Conservation (phyloP, 2,888 invertebrate species). For the Pristionchus mayeri region DNA sequence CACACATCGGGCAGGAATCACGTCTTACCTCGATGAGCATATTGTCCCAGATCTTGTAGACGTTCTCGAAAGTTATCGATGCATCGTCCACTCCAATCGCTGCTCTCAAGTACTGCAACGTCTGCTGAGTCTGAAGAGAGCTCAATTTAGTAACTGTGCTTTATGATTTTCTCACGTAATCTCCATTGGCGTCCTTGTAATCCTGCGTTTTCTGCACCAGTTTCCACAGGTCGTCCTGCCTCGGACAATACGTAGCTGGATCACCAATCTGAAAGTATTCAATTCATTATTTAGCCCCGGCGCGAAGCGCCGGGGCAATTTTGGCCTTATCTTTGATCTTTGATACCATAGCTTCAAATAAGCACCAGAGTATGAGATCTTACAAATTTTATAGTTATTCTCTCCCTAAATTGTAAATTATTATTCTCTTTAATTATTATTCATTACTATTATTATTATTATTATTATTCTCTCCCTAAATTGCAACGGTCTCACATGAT, state of each 20-base stretch:
- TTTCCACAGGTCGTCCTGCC: conserved; percentile 37
- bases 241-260: not conserved
- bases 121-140: conserved; percentile 3
- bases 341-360: no score
- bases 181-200: conserved; percentile 16
- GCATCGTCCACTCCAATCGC: not conserved
- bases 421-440: no score
- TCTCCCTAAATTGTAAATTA: no score
- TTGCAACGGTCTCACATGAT: not conserved
- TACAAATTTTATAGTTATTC: no score
- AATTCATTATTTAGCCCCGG: not conserved
- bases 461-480: no score
- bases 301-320: no score
- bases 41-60: conserved; percentile 44
- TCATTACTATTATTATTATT: no score
- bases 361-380: no score
- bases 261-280: not conserved
- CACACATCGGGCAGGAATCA: no score
- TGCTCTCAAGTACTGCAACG: not conserved
- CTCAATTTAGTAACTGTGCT: no score
- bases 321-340: not conserved
- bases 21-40: conserved; percentile 19
- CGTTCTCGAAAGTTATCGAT: conserved; percentile 23
- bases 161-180: conserved; percentile 5
- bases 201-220: conserved; percentile 33